Evolutionary conservation across 1,140 invertebrate species (phyloP).

Genomic region (Samia ricini): DNA sequence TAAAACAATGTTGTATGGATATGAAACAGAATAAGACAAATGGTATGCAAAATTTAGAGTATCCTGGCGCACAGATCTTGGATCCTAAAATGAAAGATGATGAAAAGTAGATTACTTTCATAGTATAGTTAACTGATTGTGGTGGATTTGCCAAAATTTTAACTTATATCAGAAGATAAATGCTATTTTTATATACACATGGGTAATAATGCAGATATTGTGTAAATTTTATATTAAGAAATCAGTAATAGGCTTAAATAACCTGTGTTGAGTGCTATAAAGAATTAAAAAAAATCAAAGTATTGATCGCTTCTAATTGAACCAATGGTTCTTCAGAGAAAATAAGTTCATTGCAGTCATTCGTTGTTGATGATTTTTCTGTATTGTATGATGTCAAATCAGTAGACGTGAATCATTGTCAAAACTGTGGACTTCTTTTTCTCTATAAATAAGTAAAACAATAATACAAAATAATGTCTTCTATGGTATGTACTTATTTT

Average conservation of each 20-base stretch:
- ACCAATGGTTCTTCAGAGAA: slow-evolving; percentile 20
- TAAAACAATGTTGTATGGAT: too few species aligned
- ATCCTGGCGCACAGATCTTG: too few species aligned
- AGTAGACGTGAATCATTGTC: slow-evolving; percentile 67
- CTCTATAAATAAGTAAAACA: slow-evolving; percentile 25
- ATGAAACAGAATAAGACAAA: too few species aligned
- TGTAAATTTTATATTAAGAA: background rate
- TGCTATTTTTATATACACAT: too few species aligned
- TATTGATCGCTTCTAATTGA: slow-evolving; percentile 27
- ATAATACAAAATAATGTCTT: slow-evolving; percentile 53
- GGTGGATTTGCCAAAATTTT: too few species aligned
- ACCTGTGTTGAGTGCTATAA: background rate
- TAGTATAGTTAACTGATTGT: too few species aligned
- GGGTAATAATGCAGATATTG: too few species aligned
- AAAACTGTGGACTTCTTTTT: slow-evolving; percentile 35
- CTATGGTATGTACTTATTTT: slow-evolving; percentile 53
- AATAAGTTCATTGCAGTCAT: slow-evolving; percentile 50
- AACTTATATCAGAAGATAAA: too few species aligned
- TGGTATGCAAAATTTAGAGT: too few species aligned
- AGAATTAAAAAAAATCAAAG: background rate
- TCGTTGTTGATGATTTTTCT: slow-evolving; percentile 37
- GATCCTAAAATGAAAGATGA: too few species aligned
- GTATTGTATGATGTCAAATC: slow-evolving; percentile 48
- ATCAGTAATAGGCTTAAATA: background rate
- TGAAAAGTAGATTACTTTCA: too few species aligned